phyloP scores from a whole-genome alignment of 2,113 vertebrate species.

The Zosterops japonicus region DNA sequence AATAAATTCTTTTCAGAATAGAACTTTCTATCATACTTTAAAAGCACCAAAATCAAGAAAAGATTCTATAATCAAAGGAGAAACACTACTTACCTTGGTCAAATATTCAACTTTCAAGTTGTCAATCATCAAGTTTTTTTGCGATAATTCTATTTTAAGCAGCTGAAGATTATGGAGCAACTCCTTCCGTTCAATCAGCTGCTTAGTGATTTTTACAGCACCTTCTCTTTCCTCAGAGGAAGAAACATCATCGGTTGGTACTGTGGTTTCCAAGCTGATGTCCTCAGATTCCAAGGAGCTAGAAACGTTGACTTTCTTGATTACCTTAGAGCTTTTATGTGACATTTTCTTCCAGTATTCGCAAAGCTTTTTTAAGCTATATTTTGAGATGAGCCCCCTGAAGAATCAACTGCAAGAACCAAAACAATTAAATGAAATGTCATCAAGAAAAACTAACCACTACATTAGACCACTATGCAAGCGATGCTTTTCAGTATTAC shows the following conservation, averaged over 20 bases:
- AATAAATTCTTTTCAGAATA: background rate
- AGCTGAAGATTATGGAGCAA: slow-evolving; percentile 89
- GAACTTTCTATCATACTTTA: background rate
- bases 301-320: slow-evolving; percentile 82
- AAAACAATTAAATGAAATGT: background rate
- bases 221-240: slow-evolving; percentile 91
- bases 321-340: slow-evolving; percentile 74
- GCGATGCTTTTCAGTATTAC: background rate
- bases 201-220: slow-evolving; percentile 85
- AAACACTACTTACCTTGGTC: slow-evolving; percentile 81
- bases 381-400: background rate
- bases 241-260: slow-evolving; percentile 91
- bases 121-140: slow-evolving; percentile 92
- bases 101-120: slow-evolving; percentile 93
- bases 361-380: background rate
- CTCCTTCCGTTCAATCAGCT: slow-evolving; percentile 92
- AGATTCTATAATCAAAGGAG: background rate
- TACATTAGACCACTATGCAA: background rate
- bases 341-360: slow-evolving; percentile 78
- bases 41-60: background rate
- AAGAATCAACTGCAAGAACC: slow-evolving; percentile 1
- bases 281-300: slow-evolving; percentile 96
- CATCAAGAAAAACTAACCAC: background rate
- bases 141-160: slow-evolving; percentile 92
- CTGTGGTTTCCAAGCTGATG: slow-evolving; percentile 93